Conservation (phyloP, 2,888 invertebrate genomes). For the Lasioglossum leucozonium region DNA sequence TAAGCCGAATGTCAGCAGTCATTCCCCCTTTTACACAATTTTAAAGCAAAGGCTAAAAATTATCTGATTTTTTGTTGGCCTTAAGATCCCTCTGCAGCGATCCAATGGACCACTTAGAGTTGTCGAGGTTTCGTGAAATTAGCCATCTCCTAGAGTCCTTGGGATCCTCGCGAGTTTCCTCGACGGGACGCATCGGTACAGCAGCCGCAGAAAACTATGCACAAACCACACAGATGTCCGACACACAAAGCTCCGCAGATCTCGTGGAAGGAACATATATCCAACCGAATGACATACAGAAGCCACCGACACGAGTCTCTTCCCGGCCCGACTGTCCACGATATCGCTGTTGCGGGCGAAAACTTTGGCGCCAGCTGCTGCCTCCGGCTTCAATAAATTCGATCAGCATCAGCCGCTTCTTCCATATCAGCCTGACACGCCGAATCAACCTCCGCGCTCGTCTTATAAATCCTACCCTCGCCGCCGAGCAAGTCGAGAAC, state of each 20-base stretch:
- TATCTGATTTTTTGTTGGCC: no score
- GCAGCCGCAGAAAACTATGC: not conserved
- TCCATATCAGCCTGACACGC: not conserved
- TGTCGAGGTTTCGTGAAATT: not conserved
- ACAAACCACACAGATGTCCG: not conserved
- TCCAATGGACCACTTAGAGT: no score
- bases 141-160: not conserved
- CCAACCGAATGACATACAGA: conserved; percentile 20
- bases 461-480: not conserved
- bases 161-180: not conserved
- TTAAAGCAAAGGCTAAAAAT: no score
- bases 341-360: conserved; percentile 46
- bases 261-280: conserved; percentile 36
- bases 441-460: not conserved
- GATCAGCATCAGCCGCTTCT: not conserved
- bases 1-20: no score
- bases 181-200: not conserved
- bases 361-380: conserved; percentile 51
- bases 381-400: conserved; percentile 39
- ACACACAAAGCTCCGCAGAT: not conserved
- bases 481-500: not conserved
- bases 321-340: conserved; percentile 8
- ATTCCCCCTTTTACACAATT: no score
- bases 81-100: no score
- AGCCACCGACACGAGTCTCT: conserved; percentile 45